A percentile compares a stretch with the other conserved stretches of the same genome.
phyloP scores from a whole-genome alignment of 2,888 invertebrate species.

The Chironomus riparius region DNA sequence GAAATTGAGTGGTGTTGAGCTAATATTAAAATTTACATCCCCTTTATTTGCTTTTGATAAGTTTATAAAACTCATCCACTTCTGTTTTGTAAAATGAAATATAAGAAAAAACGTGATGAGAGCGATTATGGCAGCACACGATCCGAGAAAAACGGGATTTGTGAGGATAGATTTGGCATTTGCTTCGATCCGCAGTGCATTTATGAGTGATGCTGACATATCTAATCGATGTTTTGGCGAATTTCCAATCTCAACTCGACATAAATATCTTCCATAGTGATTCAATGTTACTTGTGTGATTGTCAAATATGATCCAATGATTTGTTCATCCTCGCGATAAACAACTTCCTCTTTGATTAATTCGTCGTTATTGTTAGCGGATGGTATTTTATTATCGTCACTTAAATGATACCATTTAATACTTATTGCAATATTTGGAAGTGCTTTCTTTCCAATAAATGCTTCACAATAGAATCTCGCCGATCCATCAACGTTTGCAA shows the following conservation, averaged over 20 bases:
- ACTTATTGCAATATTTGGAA: conserved; percentile 63
- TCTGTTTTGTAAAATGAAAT: neutral
- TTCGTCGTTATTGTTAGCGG: conserved; percentile 27
- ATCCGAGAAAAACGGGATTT: conserved; percentile 8
- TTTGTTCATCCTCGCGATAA: conserved; percentile 59
- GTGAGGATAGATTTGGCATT: neutral
- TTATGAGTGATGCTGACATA: conserved; percentile 34
- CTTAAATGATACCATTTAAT: conserved; percentile 55
- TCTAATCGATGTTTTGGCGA: conserved; percentile 41
- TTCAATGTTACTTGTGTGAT: conserved; percentile 51
- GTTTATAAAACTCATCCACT: neutral
- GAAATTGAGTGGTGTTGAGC: neutral
- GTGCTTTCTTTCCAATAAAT: conserved; percentile 56
- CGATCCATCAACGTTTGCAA: conserved; percentile 52
- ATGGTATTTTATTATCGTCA: conserved; percentile 43
- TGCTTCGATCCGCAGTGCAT: conserved; percentile 28
- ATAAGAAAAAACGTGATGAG: conserved; percentile 10
- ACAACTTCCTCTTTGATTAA: conserved; percentile 28
- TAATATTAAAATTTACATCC: neutral
- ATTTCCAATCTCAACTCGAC: conserved; percentile 53
- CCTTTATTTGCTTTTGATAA: neutral
- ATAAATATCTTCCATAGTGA: conserved; percentile 64
- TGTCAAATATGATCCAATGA: conserved; percentile 59
- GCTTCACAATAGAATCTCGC: conserved; percentile 68
- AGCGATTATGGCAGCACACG: neutral